Conservation (phyloP, 2,797 vertebrate genomes). For the Poliocrania exsul region DNA sequence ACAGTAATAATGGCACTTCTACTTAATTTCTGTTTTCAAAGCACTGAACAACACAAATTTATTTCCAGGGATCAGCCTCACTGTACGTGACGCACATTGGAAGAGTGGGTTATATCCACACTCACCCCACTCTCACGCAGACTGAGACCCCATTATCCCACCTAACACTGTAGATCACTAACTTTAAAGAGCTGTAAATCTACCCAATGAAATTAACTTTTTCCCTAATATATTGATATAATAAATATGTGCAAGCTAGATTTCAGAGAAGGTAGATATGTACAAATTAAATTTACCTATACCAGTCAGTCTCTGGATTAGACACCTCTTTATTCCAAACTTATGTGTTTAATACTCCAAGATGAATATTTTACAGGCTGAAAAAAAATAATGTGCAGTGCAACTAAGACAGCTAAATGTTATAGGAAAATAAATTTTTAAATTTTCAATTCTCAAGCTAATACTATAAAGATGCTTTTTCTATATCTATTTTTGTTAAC, state of each 20-base stretch:
- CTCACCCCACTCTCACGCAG: rapidly evolving
- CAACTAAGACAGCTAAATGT: not conserved
- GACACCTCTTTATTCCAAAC: not conserved
- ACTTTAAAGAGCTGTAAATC: not conserved
- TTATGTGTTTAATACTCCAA: not conserved
- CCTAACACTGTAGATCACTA: not conserved
- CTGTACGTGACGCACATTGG: not conserved
- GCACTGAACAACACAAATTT: not conserved
- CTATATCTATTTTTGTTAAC: not conserved
- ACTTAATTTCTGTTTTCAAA: not conserved
- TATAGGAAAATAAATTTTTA: not conserved
- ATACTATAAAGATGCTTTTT: not conserved
- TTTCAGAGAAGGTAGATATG: not conserved
- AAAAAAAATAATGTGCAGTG: not conserved
- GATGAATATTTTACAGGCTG: not conserved
- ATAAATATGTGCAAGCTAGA: not conserved
- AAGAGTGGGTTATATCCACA: not conserved
- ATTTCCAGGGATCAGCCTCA: not conserved
- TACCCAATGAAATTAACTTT: not conserved
- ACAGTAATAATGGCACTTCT: not conserved
- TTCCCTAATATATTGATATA: not conserved
- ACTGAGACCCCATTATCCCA: not conserved
- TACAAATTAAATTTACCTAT: not conserved
- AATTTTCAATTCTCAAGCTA: not conserved
- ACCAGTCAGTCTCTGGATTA: not conserved